Base-by-base conservation (phyloP, 2,113 vertebrate genomes). In the Rostratula benghalensis region DNA sequence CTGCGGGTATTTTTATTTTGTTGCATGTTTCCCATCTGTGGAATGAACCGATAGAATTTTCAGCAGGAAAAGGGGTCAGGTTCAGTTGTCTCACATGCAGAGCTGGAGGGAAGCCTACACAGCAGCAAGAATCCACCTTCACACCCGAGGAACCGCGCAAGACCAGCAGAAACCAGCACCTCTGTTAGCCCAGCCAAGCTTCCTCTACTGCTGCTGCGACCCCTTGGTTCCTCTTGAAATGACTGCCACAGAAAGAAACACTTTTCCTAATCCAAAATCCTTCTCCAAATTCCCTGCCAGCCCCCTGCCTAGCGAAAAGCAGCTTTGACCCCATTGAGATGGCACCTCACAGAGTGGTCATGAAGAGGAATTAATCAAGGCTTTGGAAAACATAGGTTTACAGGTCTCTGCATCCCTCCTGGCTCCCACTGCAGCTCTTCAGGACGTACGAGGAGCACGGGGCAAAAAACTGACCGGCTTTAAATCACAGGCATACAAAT, bases 371-470 rank as follows among this genome's bases (percentile, higher is more conserved):
- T 28, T 37, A 10, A 7, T 22, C 45, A 28, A 39, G 53, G 57
- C 41, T 75, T 20, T 50, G 31, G 43, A 25, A 33, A 57, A 22
- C 7, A 5, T 0, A 1, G 27, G 14, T 5, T 23, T 25, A 24
- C 10, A 21, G 28, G 35, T 60, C 33, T 51, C 45, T 35, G 2
- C 41, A 46, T 50, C 73, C 57, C 59, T 75, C 68, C 46, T 2
- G 25, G 48, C 65, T 35, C 60, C 70, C 39, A 1, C 76, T 10
- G 28, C 65, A 59, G 54, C 76, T 28, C 50, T 54, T 30, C 39
- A 31, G 35, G 46, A 80, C 22, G 3, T 2, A 7, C 0, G 4
- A 45, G 12, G 24, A 63, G 43, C 78, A 53, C 5, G 1, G 1
- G 39, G 75, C 13, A 31, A 39, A 51, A 31, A 43, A 51, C 27